Base-by-base conservation (phyloP, 2,113 vertebrate genomes). In the Sphaerodactylus townsendi region DNA sequence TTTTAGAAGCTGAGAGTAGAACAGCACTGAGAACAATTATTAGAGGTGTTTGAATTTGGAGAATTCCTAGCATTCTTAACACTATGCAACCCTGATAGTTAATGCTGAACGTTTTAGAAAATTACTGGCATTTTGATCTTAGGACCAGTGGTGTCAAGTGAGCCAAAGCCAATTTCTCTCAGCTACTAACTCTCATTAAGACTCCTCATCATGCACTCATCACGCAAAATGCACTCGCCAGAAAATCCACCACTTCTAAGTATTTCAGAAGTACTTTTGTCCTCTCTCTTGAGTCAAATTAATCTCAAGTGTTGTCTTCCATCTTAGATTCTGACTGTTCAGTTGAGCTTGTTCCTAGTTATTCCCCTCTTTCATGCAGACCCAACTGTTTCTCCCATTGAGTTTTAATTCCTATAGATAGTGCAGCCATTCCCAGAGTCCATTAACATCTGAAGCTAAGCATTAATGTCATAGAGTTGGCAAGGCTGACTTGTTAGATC, bases 321-420 rank as follows among this genome's bases (percentile, higher is more conserved):
- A 44, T 44, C 64, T 25, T 30, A 75, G 64, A 69, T 70, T 81
- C 46, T 81, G 37, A 70, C 53, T 53, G 66, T 28, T 70, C 66
- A 53, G 66, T 70, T 81, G 78, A 68, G 48, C 48, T 53, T 80
- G n/a, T 69, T 81, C 70, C 68, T 50, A 56, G 46, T 71, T 71
- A 62, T 25, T 59, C 5, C 15, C 48, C 68, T 81, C 65, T 69
- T n/a, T 80, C 64, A 41, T 41, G 37, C 25, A 30, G 48, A 41
- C n/a, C 46, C 13, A 39, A 33, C 48, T 56, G 68, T 70, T 33
- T 69, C 44, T 33, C 41, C 50, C n/a, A 28, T 21, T 14, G 44
- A 70, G 50, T 33, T 80, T 70, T 70, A 33, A 70, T 81, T 81
- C 15, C 35, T 10, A 10, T 41, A 53, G 28, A 71, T 56, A 81